Evolutionary conservation across 2,113 vertebrate species (phyloP), one percentile per base, ranked within the genome.

Genomic region (Erythrocebus patas): DNA sequence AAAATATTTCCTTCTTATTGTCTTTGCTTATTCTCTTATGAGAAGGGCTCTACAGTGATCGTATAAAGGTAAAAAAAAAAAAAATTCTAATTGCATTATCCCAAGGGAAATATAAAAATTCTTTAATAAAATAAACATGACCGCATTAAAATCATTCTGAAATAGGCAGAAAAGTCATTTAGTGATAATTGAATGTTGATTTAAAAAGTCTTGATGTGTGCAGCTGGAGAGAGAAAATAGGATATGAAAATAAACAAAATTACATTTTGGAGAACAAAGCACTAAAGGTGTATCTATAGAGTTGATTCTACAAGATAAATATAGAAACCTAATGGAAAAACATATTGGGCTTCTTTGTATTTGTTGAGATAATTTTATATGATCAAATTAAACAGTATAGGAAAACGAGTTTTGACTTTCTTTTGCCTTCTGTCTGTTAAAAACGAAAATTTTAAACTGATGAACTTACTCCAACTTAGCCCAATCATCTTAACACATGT

Each of bases 321-420:
- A 98, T 1, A 89, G 96, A 98, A 97, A 68, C 59, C 95, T 97
- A 98, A 98, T 96, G 85, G 93, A 98, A 98, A 97, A 98, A 97
- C 94, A 95, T 73, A 96, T 89, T 97, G 93, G 89, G 55, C 87
- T 98, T 98, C 91, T 96, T 97, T 94, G 40, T 95, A 98, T 97
- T 98, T 96, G 48, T 89, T 82, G 91, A 96, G 96, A 98, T 2
- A 2, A 97, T 97, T 98, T 98, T 97, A 98, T 80, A 92, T 93
- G 92, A 98, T 93, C 95, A 98, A 98, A 98, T 98, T 98, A 98
- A 98, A 98, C 38, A 98, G 97, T 98, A 96, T 79, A 97, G 89
- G 93, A 97, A 99, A 98, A 98, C 97, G 90, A 97, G 92, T 97
- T 98, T 81, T 97, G 95, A 89, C 95, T 98, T 95, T 98, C 93